These are phyloP conservation scores for Melolontha melolontha DNA, from an alignment of 2,888 invertebrate species.

Conservation along the genomic window DNA sequence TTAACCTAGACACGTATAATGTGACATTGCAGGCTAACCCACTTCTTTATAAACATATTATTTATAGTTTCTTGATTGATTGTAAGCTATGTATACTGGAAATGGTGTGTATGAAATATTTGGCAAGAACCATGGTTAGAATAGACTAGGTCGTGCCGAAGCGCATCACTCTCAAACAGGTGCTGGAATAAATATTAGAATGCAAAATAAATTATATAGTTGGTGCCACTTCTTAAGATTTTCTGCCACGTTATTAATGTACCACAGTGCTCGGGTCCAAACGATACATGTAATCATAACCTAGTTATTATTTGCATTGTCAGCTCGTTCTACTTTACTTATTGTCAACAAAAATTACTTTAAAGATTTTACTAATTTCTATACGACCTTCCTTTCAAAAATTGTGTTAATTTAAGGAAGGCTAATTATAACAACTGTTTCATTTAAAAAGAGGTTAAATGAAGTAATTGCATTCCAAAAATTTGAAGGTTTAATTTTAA, in stretches of 20 bases:
- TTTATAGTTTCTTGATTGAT: slow-evolving; percentile 30
- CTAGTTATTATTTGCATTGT: slow-evolving; percentile 5
- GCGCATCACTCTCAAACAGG: slow-evolving; percentile 11
- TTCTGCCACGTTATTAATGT: slow-evolving; percentile 8
- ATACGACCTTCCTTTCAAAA: no score
- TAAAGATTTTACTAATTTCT: no score
- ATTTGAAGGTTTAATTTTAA: no score
- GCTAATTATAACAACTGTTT: no score
- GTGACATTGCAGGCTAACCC: slow-evolving; percentile 24
- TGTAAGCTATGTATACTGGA: slow-evolving; percentile 11
- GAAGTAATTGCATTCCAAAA: no score
- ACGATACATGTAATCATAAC: slow-evolving; percentile 13
- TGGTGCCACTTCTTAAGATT: slow-evolving; percentile 4
- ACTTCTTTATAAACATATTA: slow-evolving; percentile 12
- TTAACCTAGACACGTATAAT: slow-evolving; percentile 36
- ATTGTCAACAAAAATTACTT: no score
- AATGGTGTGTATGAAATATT: slow-evolving; percentile 40
- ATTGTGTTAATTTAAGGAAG: no score
- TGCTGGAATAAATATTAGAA: slow-evolving; percentile 15
- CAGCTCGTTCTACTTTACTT: no score
- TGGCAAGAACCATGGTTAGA: slow-evolving; percentile 21
- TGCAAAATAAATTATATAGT: neutral
- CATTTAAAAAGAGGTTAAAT: no score
- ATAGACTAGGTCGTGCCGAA: slow-evolving; percentile 6
- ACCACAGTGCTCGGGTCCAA: neutral